phyloP scores from a whole-genome alignment of 2,888 invertebrate genomes.

The Lochmaea capreae region DNA sequence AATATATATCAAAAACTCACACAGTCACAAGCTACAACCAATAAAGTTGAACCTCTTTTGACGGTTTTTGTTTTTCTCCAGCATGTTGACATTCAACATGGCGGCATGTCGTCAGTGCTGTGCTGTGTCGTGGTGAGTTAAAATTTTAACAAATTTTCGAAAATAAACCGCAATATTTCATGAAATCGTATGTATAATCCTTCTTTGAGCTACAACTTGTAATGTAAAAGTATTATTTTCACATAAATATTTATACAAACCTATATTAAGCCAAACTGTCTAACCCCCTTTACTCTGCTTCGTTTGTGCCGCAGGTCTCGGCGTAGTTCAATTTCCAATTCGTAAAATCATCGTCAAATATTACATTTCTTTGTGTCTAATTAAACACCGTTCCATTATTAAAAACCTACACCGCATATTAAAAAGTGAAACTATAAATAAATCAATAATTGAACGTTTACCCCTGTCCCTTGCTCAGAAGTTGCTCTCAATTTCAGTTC shows the following conservation, averaged over 20 bases:
- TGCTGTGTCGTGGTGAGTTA: constrained; percentile 95
- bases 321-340: constrained; percentile 49
- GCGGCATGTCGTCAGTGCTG: constrained; percentile 96
- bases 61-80: constrained; percentile 60
- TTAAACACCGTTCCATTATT: constrained; percentile 29
- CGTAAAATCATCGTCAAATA: constrained; percentile 13
- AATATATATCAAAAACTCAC: constrained; percentile 12
- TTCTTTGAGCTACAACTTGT: constrained; percentile 17
- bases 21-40: constrained; percentile 25
- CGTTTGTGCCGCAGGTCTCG: constrained; percentile 59
- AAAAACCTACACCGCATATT: constrained; percentile 17
- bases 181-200: constrained; percentile 54
- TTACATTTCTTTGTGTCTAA: constrained; percentile 1
- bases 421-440: constrained; percentile 49
- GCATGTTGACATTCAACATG: constrained; percentile 89
- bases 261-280: constrained; percentile 28
- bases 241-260: constrained; percentile 13
- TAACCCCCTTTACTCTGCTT: constrained; percentile 52
- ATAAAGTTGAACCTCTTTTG: constrained; percentile 31
- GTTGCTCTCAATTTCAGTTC: constrained; percentile 54
- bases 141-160: constrained; percentile 58
- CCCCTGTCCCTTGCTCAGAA: constrained; percentile 53
- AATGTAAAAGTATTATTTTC: constrained; percentile 26
- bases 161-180: constrained; percentile 53
- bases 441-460: constrained; percentile 64